Evolutionary conservation across 2,113 vertebrate species (phyloP), one percentile per base, ranked within the genome.

Genomic region (Rhynchomys soricoides): DNA sequence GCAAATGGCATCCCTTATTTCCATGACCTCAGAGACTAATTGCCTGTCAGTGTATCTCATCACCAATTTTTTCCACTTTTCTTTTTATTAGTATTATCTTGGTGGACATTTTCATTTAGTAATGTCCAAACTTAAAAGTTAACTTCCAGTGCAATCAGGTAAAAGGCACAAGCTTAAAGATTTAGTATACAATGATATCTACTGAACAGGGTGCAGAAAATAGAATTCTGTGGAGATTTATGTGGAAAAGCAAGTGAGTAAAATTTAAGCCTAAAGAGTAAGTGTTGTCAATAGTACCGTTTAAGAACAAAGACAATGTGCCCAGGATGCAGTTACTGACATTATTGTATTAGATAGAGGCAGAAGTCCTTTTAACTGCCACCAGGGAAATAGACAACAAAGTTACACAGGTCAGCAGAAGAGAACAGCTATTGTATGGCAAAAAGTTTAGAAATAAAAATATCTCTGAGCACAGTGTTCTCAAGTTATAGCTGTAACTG

Each of bases 381-480:
- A 88, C 3, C 34, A 29, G 5, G 13, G 29, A 68, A 5, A n/a
- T 50, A 13, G 22, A 71, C 83, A 87, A 87, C 82, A 34, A 0
- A 40, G 19, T 68, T 37, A 68, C 43, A 68, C 31, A 86, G 48
- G 55, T 7, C 12, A 59, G 6, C 50, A 68, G 15, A 3, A 91
- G 34, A 82, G 40, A 93, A 92, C 5, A 85, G 48, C 7, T 55
- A 78, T 0, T 29, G 7, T 62, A 45, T 43, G 77, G 34, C 52
- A 89, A 88, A 77, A 71, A 19, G 3, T 29, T 68, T 78, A 31
- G 40, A 82, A 94, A 96, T 86, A n/a, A 91, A 93, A 86, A 73
- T 87, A 22, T 1, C 16, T 45, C 93, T n/a, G 31, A 93, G 0
- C 19, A 24, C 43, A 68, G 1, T 66, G 5, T 45, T 95, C 9